Evolutionary conservation across 2,888 invertebrate species (phyloP), one percentile per base, ranked within the genome.

Genomic region (Luperina testacea): DNA sequence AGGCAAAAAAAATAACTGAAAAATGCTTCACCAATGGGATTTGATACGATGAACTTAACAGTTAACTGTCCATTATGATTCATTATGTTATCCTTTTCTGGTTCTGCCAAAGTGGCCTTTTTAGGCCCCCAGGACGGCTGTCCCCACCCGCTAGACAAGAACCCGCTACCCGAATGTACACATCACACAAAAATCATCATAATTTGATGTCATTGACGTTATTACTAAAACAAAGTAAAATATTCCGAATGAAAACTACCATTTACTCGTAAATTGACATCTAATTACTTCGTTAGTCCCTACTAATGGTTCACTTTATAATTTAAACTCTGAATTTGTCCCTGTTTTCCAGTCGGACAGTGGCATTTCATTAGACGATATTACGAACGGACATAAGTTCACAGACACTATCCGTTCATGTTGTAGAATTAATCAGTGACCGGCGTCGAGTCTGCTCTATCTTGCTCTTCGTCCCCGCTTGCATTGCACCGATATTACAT

Each of bases 361-460:
- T 74, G 71, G 87, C 24, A 65, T 81, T 86, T 86, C 83, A 73
- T 75, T 87, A 77, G 48, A 74, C 69, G 57, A 77, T 65, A 48
- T 77, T 74, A 82, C 67, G 42, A 67, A 69, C 77, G 79, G 85
- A 88, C 78, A 81, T 65, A 83, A 87, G 77, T 83, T 82, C 81
- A 77, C 85, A 82, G 71, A 78, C 32, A 74, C 84, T 79, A 79
- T 80, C 78, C 78, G 90, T 89, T 86, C 93, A 92, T 93, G 94
- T 91, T 92, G 89, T 88, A 88, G 94, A 94, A 95, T 94, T 94
- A 95, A 95, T 95, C 93, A 94, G 84, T 83, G 83, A 83, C 80
- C 81, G 82, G 77, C 77, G 82, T 20, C 81, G 86, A 69, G 81
- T 77, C 65, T 59, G 42, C 65, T 72, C 77, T 53, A 83, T 89